A percentile compares a stretch with the other conserved stretches of the same genome.
Conservation (phyloP, 2,888 invertebrate species). For the Nomada ruficornis region DNA sequence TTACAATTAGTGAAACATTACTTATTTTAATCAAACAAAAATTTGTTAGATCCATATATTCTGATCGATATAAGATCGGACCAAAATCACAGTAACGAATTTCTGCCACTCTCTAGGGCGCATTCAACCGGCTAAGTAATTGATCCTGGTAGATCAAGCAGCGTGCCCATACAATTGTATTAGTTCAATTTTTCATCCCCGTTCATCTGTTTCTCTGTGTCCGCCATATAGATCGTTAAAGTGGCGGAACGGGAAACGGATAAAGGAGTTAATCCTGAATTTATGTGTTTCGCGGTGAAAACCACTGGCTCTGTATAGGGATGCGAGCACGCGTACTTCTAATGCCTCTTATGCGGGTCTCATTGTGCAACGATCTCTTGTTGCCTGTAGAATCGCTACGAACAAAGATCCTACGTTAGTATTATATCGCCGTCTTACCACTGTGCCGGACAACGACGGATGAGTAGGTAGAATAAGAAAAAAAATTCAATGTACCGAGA, state of each 20-base stretch:
- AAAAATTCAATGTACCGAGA: slow-evolving; percentile 13
- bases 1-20: too few relatives aligned
- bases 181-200: background rate
- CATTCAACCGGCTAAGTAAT: too few relatives aligned
- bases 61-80: too few relatives aligned
- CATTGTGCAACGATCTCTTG: slow-evolving; percentile 68
- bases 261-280: slow-evolving; percentile 39
- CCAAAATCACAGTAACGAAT: too few relatives aligned
- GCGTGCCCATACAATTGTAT: background rate
- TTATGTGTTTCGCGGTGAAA: slow-evolving; percentile 48
- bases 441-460: slow-evolving; percentile 36
- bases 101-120: too few relatives aligned
- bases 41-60: too few relatives aligned
- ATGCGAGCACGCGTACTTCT: slow-evolving; percentile 47
- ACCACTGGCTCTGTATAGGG: slow-evolving; percentile 36
- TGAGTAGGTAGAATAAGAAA: slow-evolving; percentile 31
- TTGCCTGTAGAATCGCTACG: slow-evolving; percentile 62
- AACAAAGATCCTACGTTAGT: slow-evolving; percentile 57
- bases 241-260: slow-evolving; percentile 1
- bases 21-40: too few relatives aligned
- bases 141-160: too few relatives aligned
- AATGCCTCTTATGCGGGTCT: slow-evolving; percentile 68
- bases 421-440: slow-evolving; percentile 49
- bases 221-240: background rate
- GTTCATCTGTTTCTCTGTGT: background rate